A percentile compares a stretch with the other conserved stretches of the same genome.
Conservation (phyloP, 2,888 invertebrate genomes). For the Agrochola macilenta region DNA sequence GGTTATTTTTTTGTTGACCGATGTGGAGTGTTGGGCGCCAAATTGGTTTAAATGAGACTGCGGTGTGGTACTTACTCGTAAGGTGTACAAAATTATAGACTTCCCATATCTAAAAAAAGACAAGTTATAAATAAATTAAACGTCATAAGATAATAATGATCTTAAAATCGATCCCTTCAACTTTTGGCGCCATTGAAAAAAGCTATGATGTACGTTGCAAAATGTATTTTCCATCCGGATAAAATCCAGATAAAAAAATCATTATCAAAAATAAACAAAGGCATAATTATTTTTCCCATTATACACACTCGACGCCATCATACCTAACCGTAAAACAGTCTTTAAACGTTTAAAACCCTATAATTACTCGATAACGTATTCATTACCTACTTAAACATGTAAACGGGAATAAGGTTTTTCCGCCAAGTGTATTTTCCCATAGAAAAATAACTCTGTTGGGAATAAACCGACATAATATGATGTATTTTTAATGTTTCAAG, state of each 20-base stretch:
- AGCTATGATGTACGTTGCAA: background rate
- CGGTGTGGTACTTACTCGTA: background rate
- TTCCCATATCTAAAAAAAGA: background rate
- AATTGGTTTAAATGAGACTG: conserved; percentile 19
- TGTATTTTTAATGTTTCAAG: conserved; percentile 66
- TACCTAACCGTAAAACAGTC: conserved; percentile 31
- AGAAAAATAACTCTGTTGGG: conserved; percentile 56
- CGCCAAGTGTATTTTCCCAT: conserved; percentile 66
- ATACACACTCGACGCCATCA: background rate
- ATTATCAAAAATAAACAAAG: conserved; percentile 17
- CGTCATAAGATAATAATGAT: background rate
- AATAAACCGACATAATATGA: conserved; percentile 60
- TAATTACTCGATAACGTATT: conserved; percentile 65
- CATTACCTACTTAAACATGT: conserved; percentile 65
- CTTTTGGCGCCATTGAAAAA: background rate
- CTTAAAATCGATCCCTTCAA: background rate
- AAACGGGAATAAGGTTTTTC: conserved; percentile 59
- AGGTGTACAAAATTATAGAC: background rate
- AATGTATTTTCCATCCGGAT: background rate
- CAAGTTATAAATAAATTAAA: background rate
- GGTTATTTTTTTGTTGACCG: conserved; percentile 31
- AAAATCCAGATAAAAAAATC: background rate
- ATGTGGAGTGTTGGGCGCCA: conserved; percentile 37
- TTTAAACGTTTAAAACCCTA: conserved; percentile 50
- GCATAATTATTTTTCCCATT: background rate